Evolutionary conservation across 2,797 vertebrate species (phyloP), one percentile per base, ranked within the genome.

Genomic region (Sebastiscus albofasciatus): DNA sequence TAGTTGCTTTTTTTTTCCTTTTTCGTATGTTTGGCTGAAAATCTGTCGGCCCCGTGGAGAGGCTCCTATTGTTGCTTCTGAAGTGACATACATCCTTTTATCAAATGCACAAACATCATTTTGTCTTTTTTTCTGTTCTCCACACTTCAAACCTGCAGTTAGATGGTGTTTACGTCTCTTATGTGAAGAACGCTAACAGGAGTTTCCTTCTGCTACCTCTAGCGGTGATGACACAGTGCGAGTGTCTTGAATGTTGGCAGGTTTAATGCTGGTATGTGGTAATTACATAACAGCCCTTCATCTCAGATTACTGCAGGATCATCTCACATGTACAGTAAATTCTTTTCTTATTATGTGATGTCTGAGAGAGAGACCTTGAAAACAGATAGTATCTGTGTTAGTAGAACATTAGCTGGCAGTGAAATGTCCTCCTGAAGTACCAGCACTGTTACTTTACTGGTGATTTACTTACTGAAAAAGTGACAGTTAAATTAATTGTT

Each of bases 271-370:
- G 18, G 2, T 46, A 12, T 22, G 70, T 60, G 22, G 27, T 60
- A 10, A 72, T 68, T 62, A 8, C 62, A 65, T 49, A 42, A 69
- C 77, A 8, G 9, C 31, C 24, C 39, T 29, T 52, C 16, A 61
- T 81, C 84, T 11, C 77, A 39, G 26, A 80, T 79, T 61, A 18
- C 77, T 3, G 59, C 72, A 72, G 78, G 24, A 72, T 77, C 80
- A 24, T 75, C 80, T 72, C 80, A 59, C 49, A 67, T 39, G 62
- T 56, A 29, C 20, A 60, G 67, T 52, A 22, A 64, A 80, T 79
- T 79, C 34, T 81, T 84, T 60, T 34, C 55, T 52, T 4, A 42
- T 64, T 31, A 70, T 69, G 71, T 80, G n/a, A 80, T 13, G 79
- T 87, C 83, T 73, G 71, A 68, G 67, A 14, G 26, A 22, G 31